Evolutionary conservation across 2,888 invertebrate genomes (phyloP), one percentile per base, ranked within the genome.

Genomic region (Orthosia cruda): DNA sequence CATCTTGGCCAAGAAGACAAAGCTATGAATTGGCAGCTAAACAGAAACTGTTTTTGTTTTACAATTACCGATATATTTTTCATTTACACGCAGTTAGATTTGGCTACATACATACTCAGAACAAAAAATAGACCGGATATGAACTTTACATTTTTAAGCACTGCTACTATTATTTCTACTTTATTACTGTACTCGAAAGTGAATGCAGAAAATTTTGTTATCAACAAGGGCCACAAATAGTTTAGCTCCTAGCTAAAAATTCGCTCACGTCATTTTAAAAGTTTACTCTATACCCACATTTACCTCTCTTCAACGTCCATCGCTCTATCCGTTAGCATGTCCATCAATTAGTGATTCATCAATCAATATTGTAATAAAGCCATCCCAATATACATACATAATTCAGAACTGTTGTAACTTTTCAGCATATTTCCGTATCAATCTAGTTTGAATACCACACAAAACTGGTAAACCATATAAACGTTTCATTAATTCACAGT

Each of bases 1-100:
- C 71, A 73, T 78, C 80, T 78, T 86, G 57, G 80, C 86, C 74
- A 84, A 69, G 65, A 65, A 74, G 58, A 70, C 77, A 59, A 87
- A 84, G 59, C 66, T 59, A 67, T 16, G 32, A 85, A 78, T 84
- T 84, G 84, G 84, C 84, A 84, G 55, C 74, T 49, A 65, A 68
- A 66, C 62, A 68, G 58, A 68, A 72, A 73, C 64, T 57, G 83
- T 72, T 82, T n/a, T 85, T 81, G 83, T 87, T 77, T 76, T 67
- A 74, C 61, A 64, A 73, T 61, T 58, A 72, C 54, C 76, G 26
- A 72, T 68, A 63, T 81, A 70, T 77, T 74, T 80, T 71, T 78
- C 18, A 75, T 81, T 68, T 69, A 68, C 52, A 74, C 81, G 20
- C 80, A 55, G 40, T 64, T 69, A 52, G 23, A 78, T 78, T 57